Evolutionary conservation across 1,140 invertebrate genomes (phyloP).

Genomic region (Drosophila nebulosa): DNA sequence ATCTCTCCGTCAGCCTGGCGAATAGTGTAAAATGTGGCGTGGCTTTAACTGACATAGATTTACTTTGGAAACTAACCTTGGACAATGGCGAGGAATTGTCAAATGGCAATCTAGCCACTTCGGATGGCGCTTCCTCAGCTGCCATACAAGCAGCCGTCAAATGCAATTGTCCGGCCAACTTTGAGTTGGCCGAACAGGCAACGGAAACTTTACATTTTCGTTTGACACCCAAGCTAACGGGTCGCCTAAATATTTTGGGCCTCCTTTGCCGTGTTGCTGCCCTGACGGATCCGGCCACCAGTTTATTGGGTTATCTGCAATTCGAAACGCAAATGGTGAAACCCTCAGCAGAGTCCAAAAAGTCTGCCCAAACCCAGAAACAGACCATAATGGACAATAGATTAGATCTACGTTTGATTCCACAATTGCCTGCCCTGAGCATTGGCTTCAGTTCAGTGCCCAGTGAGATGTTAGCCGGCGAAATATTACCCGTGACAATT

Average conservation of each 20-base stretch:
- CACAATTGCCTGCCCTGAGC: constrained; percentile 87
- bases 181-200: constrained; percentile 76
- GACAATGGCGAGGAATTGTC: constrained; percentile 78
- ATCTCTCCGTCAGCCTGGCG: constrained; percentile 87
- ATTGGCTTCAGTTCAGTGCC: constrained; percentile 87
- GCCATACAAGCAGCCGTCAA: constrained; percentile 68
- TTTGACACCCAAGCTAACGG: constrained; percentile 81
- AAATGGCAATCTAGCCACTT: constrained; percentile 71
- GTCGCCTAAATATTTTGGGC: constrained; percentile 80
- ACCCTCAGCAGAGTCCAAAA: constrained; percentile 78
- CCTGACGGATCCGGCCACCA: constrained; percentile 74
- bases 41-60: constrained; percentile 82
- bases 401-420: constrained; percentile 85
- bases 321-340: constrained; percentile 82
- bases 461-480: constrained; percentile 85
- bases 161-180: constrained; percentile 81
- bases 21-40: constrained; percentile 83
- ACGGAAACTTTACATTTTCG: constrained; percentile 79
- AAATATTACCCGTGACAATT: constrained; percentile 85
- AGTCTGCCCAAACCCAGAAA: constrained; percentile 58
- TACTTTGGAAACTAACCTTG: constrained; percentile 89
- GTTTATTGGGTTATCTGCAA: constrained; percentile 85
- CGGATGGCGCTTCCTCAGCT: constrained; percentile 62
- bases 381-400: constrained; percentile 83
- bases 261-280: constrained; percentile 79